Percentiles rank a stretch among this genome's conserved stretches.
Evolutionary conservation across 2,888 invertebrate genomes (phyloP).

Genomic region (Agonopterix arenella): DNA sequence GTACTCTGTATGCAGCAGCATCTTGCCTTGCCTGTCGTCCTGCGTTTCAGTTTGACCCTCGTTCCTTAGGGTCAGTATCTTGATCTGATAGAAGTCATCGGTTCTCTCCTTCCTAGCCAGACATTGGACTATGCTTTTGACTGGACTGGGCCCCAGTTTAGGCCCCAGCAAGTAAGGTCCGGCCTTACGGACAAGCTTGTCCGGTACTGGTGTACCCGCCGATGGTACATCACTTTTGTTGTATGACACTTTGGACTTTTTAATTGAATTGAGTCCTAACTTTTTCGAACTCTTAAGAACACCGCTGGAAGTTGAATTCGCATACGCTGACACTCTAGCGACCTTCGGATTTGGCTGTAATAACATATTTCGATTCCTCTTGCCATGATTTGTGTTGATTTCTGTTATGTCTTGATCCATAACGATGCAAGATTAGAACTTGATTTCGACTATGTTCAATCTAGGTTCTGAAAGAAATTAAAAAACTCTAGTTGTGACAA

Average conservation of each 20-base stretch:
- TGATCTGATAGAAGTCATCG: constrained; percentile 82
- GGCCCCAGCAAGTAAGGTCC: constrained; percentile 84
- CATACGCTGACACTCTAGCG: constrained; percentile 49
- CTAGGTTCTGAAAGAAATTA: no score
- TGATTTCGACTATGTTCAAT: not conserved
- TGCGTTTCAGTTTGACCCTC: constrained; percentile 79
- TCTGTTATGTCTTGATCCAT: constrained; percentile 67
- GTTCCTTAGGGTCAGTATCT: constrained; percentile 76
- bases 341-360: constrained; percentile 61
- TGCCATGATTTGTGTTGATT: constrained; percentile 56
- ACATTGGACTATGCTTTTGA: constrained; percentile 86
- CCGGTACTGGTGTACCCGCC: constrained; percentile 70
- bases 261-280: constrained; percentile 25
- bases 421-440: not conserved
- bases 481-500: not conserved
- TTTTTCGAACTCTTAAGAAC: constrained; percentile 49
- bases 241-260: constrained; percentile 42
- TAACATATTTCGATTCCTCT: constrained; percentile 66
- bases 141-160: constrained; percentile 83
- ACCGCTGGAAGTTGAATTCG: constrained; percentile 40
- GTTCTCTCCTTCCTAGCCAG: constrained; percentile 83
- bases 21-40: constrained; percentile 86
- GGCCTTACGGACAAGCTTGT: constrained; percentile 75
- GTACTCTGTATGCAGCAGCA: constrained; percentile 86
- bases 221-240: constrained; percentile 59